Percentiles rank a stretch among this genome's conserved stretches.
Evolutionary conservation across 1,140 invertebrate species (phyloP).

Genomic region (Rhopalosiphum maidis): DNA sequence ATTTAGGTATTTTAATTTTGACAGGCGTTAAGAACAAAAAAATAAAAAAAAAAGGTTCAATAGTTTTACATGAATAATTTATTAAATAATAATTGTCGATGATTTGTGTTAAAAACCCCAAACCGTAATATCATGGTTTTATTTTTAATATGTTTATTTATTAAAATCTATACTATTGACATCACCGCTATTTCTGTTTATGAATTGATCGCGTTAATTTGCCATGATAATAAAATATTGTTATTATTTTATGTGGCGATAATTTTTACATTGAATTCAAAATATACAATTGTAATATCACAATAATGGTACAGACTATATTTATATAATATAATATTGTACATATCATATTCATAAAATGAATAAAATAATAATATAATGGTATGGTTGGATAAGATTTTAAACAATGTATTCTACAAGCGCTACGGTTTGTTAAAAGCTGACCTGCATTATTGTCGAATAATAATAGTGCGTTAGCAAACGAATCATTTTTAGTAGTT

Average conservation of each 20-base stretch:
- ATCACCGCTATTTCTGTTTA: background rate
- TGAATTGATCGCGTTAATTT: background rate
- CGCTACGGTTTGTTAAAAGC: background rate
- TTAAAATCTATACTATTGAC: background rate
- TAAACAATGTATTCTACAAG: background rate
- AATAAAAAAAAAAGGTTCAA: background rate
- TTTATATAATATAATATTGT: background rate
- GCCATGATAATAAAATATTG: background rate
- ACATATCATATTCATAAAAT: background rate
- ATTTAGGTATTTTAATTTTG: background rate
- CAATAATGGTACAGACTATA: background rate
- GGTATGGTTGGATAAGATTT: background rate
- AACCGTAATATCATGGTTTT: background rate
- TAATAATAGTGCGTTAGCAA: background rate
- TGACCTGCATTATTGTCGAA: background rate
- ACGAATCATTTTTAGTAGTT: background rate
- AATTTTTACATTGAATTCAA: background rate
- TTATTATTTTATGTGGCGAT: background rate
- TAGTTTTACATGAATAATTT: background rate
- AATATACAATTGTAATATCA: background rate
- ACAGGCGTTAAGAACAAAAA: background rate
- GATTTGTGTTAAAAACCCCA: background rate
- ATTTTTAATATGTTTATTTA: background rate
- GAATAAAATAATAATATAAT: background rate
- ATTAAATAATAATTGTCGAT: background rate